A percentile compares a stretch with the other conserved stretches of the same genome.
These are phyloP conservation scores for Tetraneura akinire DNA, from an alignment of 1,140 invertebrate genomes.

Conservation along the genomic window DNA sequence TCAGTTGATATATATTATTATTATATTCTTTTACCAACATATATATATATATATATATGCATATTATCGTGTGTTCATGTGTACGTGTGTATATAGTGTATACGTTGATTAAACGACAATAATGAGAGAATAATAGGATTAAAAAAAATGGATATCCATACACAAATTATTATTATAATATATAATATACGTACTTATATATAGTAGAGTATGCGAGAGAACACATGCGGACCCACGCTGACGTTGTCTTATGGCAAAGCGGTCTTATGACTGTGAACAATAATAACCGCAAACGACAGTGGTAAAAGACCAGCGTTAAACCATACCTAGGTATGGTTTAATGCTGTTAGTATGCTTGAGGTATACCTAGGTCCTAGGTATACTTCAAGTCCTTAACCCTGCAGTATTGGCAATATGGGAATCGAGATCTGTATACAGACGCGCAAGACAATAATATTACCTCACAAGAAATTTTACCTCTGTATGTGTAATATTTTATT, in stretches of 20 bases:
- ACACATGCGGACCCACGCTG: conserved; percentile 41
- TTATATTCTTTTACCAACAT: conserved; percentile 35
- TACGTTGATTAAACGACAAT: conserved; percentile 51
- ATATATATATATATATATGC: not conserved
- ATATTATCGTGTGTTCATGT: not conserved
- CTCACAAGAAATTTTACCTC: too few species aligned
- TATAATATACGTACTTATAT: too few species aligned
- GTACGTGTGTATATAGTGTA: not conserved
- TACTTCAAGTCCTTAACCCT: not conserved
- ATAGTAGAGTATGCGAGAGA: too few species aligned
- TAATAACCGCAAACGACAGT: conserved; percentile 48
- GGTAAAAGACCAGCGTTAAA: conserved; percentile 23
- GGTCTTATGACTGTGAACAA: conserved; percentile 34
- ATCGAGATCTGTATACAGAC: too few species aligned
- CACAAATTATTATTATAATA: too few species aligned
- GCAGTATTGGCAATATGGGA: not conserved
- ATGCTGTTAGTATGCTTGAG: too few species aligned
- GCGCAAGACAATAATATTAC: too few species aligned
- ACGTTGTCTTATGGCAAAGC: conserved; percentile 42
- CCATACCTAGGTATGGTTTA: too few species aligned
- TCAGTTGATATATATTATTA: conserved; percentile 33
- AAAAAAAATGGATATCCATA: conserved; percentile 41
- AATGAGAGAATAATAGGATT: conserved; percentile 52
- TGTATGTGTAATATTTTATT: too few species aligned
- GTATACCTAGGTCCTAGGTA: too few species aligned